phyloP scores from a whole-genome alignment of 2,888 invertebrate genomes.

The Tetramorium bicarinatum region DNA sequence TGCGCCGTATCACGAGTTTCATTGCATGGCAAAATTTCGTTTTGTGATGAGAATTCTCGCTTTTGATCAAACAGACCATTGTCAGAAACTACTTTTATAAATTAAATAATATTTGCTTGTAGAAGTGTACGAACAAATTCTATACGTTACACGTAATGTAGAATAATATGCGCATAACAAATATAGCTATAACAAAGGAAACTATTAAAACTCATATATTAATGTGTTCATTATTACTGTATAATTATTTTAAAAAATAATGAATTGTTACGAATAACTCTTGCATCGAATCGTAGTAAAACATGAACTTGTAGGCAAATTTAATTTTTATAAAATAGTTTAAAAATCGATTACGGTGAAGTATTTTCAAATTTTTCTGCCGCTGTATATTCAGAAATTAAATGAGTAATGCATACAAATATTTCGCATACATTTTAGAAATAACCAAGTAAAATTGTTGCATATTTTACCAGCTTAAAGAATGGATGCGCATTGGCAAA shows the following conservation, averaged over 20 bases:
- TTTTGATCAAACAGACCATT: conserved; percentile 29
- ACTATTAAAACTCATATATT: not conserved
- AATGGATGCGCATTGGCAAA: not conserved
- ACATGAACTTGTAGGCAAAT: not conserved
- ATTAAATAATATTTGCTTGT: not conserved
- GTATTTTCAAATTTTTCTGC: not conserved
- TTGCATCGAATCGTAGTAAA: not conserved
- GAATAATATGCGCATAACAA: not conserved
- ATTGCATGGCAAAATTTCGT: conserved; percentile 24
- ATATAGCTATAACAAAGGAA: not conserved
- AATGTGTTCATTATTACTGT: too few species aligned
- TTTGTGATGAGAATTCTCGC: conserved; percentile 23
- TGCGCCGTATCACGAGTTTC: conserved; percentile 2
- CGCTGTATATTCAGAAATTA: not conserved
- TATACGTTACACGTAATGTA: not conserved
- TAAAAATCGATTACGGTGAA: conserved; percentile 8
- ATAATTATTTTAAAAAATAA: not conserved
- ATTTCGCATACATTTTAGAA: not conserved
- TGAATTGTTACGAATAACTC: conserved; percentile 1
- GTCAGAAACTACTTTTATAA: not conserved
- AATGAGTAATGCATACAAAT: not conserved
- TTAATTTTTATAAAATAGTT: not conserved
- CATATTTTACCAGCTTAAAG: not conserved
- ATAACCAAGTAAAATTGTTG: conserved; percentile 5
- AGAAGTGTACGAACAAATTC: not conserved